A percentile compares a stretch with the other conserved stretches of the same genome.
These are phyloP conservation scores for Bombus waltoni DNA, from an alignment of 1,140 invertebrate genomes.

Conservation along the genomic window DNA sequence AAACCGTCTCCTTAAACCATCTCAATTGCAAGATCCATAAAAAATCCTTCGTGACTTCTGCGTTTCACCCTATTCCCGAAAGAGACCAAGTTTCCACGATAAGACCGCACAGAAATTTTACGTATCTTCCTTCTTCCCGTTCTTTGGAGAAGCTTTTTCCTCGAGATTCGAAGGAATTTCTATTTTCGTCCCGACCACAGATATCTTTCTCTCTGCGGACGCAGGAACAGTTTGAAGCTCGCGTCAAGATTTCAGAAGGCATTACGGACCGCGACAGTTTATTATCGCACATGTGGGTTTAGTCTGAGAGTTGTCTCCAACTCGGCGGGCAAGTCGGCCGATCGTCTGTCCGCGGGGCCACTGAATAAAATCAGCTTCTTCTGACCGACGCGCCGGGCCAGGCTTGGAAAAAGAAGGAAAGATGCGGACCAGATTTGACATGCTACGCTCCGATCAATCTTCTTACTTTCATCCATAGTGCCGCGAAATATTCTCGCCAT, in stretches of 20 bases:
- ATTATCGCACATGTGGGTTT: constrained; percentile 75
- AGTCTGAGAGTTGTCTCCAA: constrained; percentile 65
- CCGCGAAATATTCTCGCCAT: not conserved
- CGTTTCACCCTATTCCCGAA: not conserved
- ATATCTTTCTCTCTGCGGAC: constrained; percentile 9
- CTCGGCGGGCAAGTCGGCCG: constrained; percentile 56
- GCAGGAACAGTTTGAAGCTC: not conserved
- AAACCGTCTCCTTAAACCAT: not conserved
- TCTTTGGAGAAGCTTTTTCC: constrained; percentile 13
- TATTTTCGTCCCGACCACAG: not conserved
- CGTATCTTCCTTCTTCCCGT: not conserved
- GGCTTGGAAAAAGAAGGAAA: constrained; percentile 11
- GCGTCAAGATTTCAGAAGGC: constrained; percentile 51
- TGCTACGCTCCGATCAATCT: constrained; percentile 12
- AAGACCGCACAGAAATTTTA: not conserved
- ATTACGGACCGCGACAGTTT: constrained; percentile 69
- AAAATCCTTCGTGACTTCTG: not conserved
- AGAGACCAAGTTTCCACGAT: not conserved
- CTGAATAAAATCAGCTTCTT: constrained; percentile 48
- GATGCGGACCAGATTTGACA: constrained; percentile 26
- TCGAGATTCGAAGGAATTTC: constrained; percentile 44
- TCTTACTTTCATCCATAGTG: constrained; percentile 6
- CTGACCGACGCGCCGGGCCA: not conserved
- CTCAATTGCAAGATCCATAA: not conserved
- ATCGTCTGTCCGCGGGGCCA: not conserved